These are phyloP conservation scores for Anastrepha obliqua DNA, from an alignment of 1,140 invertebrate genomes.

Conservation along the genomic window DNA sequence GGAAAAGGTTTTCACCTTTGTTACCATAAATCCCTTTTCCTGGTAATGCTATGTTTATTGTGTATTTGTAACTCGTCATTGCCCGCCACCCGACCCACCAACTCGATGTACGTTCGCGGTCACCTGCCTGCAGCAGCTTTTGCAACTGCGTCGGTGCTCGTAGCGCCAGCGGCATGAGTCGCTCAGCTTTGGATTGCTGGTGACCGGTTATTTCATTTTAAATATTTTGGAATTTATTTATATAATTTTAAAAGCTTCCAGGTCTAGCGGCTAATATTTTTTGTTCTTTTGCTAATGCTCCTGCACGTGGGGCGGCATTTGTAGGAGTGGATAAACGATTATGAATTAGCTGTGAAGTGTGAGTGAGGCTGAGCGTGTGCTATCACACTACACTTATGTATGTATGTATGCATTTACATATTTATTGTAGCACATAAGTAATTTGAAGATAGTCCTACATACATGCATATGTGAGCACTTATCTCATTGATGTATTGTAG, in stretches of 20 bases:
- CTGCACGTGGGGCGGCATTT: neutral
- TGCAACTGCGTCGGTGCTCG: neutral
- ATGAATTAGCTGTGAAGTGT: neutral
- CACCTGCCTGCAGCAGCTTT: neutral
- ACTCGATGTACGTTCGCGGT: neutral
- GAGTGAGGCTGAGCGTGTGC: neutral
- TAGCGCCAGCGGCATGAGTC: neutral
- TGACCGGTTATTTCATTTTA: neutral
- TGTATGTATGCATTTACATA: neutral
- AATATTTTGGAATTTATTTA: conserved; percentile 12
- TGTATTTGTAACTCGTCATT: neutral
- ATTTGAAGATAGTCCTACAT: neutral
- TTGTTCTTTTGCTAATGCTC: neutral
- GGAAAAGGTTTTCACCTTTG: conserved; percentile 1
- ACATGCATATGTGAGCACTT: neutral
- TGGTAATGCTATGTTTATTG: neutral
- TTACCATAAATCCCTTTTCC: neutral
- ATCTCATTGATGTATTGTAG: too few relatives aligned
- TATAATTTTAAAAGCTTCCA: neutral
- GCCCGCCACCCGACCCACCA: neutral
- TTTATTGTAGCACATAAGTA: neutral
- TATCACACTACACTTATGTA: conserved; percentile 25
- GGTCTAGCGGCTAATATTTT: neutral
- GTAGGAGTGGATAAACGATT: neutral
- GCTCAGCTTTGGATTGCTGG: neutral